A percentile compares a stretch with the other conserved stretches of the same genome.
Evolutionary conservation across 2,888 invertebrate genomes (phyloP).

Genomic region (Tortricodes alternella): DNA sequence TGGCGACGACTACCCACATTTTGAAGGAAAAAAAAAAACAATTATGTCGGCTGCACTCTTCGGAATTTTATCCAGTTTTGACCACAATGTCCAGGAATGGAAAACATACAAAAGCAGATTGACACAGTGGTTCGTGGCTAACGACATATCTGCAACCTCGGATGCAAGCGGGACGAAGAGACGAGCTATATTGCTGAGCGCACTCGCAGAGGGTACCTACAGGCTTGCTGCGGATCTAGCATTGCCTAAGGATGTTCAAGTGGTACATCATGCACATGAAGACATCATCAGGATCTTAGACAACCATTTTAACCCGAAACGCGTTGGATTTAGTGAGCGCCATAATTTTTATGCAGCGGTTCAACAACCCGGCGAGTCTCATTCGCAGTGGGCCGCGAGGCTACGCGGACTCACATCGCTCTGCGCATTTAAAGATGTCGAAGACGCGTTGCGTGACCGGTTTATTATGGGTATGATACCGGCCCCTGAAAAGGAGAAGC

Average conservation of each 20-base stretch:
- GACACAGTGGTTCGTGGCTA: not conserved
- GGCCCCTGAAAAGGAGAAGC: too few relatives aligned
- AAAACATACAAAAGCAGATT: constrained; percentile 29
- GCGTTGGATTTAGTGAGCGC: not conserved
- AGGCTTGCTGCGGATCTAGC: constrained; percentile 32
- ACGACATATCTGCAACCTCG: not conserved
- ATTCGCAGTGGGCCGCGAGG: constrained; percentile 12
- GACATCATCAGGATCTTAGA: constrained; percentile 15
- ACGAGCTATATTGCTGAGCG: too few relatives aligned
- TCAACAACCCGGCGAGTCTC: constrained; percentile 3
- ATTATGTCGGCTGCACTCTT: not conserved
- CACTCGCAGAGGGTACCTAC: constrained; percentile 33
- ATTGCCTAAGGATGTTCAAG: constrained; percentile 27
- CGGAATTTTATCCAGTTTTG: constrained; percentile 19
- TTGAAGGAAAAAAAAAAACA: not conserved
- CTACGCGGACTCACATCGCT: constrained; percentile 4
- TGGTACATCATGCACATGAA: constrained; percentile 33
- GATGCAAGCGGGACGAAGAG: too few relatives aligned
- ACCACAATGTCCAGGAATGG: constrained; percentile 32
- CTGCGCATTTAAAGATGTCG: not conserved
- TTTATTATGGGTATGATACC: not conserved
- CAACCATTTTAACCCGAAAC: not conserved
- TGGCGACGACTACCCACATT: not conserved
- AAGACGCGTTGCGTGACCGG: not conserved
- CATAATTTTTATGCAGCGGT: too few relatives aligned